Evolutionary conservation across 1,140 invertebrate genomes (phyloP).

Genomic region (Palaemon carinicauda): DNA sequence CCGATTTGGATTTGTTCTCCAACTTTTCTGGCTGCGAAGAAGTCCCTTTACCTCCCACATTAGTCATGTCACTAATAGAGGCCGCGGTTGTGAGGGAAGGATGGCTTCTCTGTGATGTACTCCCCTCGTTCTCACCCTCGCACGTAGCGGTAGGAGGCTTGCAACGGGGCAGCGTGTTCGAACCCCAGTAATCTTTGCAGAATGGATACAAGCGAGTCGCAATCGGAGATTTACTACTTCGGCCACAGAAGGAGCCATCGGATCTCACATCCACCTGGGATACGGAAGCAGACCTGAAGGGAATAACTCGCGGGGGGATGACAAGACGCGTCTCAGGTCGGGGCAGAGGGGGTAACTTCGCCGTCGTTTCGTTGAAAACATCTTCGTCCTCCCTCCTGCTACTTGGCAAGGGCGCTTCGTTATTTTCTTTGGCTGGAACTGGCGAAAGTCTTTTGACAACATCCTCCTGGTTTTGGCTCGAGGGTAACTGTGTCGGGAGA

Average conservation of each 20-base stretch:
- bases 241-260: conserved; percentile 16
- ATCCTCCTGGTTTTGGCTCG: background rate
- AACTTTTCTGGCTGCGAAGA: conserved; percentile 38
- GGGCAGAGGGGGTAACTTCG: conserved; percentile 26
- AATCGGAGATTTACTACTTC: conserved; percentile 41
- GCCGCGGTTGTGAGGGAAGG: conserved; percentile 26
- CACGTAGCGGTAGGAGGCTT: conserved; percentile 30
- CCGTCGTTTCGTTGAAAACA: background rate
- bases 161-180: conserved; percentile 52
- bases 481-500: conserved; percentile 43
- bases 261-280: conserved; percentile 49
- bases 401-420: background rate
- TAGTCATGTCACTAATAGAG: conserved; percentile 48
- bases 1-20: conserved; percentile 48
- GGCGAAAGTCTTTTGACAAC: background rate
- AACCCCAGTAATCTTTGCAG: conserved; percentile 45
- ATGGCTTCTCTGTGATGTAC: conserved; percentile 18
- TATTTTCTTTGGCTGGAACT: background rate
- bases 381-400: background rate
- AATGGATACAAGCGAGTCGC: conserved; percentile 34
- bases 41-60: conserved; percentile 35
- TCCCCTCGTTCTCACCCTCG: conserved; percentile 4
- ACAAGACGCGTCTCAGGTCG: conserved; percentile 31
- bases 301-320: conserved; percentile 41
- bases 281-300: conserved; percentile 51